Base-by-base conservation (phyloP, 2,888 invertebrate species). In the Brachyopa scutellaris region DNA sequence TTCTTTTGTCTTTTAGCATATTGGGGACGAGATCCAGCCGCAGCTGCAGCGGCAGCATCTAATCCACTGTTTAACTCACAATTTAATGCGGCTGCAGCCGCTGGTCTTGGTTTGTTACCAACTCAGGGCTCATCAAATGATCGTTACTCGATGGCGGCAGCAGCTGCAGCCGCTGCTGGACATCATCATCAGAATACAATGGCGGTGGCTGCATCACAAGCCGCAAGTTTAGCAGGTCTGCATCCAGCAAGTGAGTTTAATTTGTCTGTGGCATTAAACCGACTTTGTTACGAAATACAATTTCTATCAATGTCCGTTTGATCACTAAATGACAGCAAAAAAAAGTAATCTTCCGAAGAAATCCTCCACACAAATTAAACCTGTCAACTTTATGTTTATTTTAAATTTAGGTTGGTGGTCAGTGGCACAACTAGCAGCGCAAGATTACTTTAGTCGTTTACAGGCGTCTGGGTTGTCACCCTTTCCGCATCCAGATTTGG, bases 361-460 rank as follows among this genome's bases (percentile, higher is more conserved):
- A 40, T 19, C 23, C 38, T 26, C 49, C 15, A 42, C 11, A 33
- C 19, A 40, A 42, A 11, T 59, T 26, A 11, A 13, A 45, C 36
- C 26, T 21, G 31, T 29, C 13, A 40, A 42, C 36, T 15, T 42
- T 31, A 21, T 53, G 1, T 9, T 8, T 45, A 15, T 36, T 49
- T 62, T 70, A 9, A 29, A 29, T 29, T 26, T 90, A 95, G 96
- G 95, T 90, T 97, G 97, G 97, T 97, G 96, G 96, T 95, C 95
- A 17, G 96, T 97, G 95, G 96, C 96, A 40, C 96, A 97, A 89
- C 92, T 97, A 86, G 96, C 96, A 31, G 96, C 96, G 0, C 97
- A 97, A 90, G 96, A 97, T 90, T 97, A 97, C 91, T 93, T 97
- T 85, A 95, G 95, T 49, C 93, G 96, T 77, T 91, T 97, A 84